These are phyloP conservation scores for Cetoscarus ocellatus DNA, from an alignment of 2,797 vertebrate genomes.

Conservation along the genomic window DNA sequence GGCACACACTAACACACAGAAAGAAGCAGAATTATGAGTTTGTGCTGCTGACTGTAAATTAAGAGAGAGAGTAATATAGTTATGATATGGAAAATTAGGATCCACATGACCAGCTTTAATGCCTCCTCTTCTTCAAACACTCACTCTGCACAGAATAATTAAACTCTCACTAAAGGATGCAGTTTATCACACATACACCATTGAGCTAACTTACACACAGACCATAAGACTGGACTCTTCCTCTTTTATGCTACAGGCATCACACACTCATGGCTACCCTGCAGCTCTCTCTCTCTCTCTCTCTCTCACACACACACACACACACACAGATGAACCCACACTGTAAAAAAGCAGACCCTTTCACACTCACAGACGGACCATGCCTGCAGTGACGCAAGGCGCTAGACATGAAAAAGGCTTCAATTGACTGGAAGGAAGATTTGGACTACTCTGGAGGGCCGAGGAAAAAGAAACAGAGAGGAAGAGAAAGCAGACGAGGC, in stretches of 20 bases:
- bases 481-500: constrained; percentile 19
- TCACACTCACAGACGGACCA: constrained; percentile 29
- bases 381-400: constrained; percentile 51
- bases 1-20: background rate
- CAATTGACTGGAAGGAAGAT: constrained; percentile 73
- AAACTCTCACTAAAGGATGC: constrained; percentile 12
- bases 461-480: constrained; percentile 17
- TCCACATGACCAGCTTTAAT: constrained; percentile 55
- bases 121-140: constrained; percentile 8
- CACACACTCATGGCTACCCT: constrained; percentile 37
- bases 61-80: constrained; percentile 40
- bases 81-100: constrained; percentile 40
- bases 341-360: constrained; percentile 22
- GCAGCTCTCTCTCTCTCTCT: constrained; percentile 20
- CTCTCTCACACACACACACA: constrained; percentile 14
- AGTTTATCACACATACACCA: constrained; percentile 14
- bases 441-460: constrained; percentile 52
- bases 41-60: constrained; percentile 19
- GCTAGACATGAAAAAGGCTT: constrained; percentile 69
- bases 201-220: constrained; percentile 10
- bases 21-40: constrained; percentile 7
- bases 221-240: constrained; percentile 1
- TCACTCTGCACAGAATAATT: constrained; percentile 3
- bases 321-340: constrained; percentile 22
- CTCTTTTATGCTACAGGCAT: constrained; percentile 28